Evolutionary conservation across 2,888 invertebrate genomes (phyloP).

Genomic region (Trachelus tabidus): DNA sequence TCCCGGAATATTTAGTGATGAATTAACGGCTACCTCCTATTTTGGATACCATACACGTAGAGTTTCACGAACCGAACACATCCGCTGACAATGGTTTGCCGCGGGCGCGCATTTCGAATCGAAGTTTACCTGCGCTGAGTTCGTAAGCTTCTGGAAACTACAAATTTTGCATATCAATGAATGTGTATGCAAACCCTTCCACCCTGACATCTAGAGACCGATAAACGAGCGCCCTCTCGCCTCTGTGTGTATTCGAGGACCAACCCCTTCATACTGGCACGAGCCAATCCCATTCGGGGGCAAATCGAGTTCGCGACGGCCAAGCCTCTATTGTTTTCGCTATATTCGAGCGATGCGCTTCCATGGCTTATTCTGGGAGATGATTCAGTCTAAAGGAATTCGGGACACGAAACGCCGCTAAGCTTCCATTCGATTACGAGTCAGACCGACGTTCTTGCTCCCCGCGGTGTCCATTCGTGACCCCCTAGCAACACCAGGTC

Average conservation of each 20-base stretch:
- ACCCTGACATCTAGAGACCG: neutral
- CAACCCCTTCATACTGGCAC: neutral
- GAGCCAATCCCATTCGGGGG: neutral
- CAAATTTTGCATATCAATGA: constrained; percentile 58
- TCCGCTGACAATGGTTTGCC: neutral
- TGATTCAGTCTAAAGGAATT: neutral
- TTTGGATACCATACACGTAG: neutral
- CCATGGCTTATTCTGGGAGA: neutral
- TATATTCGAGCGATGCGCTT: neutral
- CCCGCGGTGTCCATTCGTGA: neutral
- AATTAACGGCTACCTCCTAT: constrained; percentile 1
- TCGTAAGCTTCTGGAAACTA: constrained; percentile 46
- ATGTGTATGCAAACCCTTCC: constrained; percentile 34
- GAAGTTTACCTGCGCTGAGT: constrained; percentile 44
- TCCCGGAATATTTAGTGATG: neutral
- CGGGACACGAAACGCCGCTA: neutral
- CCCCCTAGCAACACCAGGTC: neutral
- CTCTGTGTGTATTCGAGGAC: neutral
- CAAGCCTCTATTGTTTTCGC: neutral
- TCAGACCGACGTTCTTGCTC: neutral
- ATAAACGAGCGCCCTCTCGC: neutral
- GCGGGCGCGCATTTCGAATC: constrained; percentile 16
- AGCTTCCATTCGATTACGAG: neutral
- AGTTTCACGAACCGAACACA: constrained; percentile 1
- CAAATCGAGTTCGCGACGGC: neutral